These are phyloP conservation scores for Candoia aspera DNA, from an alignment of 2,113 vertebrate genomes.

Conservation along the genomic window DNA sequence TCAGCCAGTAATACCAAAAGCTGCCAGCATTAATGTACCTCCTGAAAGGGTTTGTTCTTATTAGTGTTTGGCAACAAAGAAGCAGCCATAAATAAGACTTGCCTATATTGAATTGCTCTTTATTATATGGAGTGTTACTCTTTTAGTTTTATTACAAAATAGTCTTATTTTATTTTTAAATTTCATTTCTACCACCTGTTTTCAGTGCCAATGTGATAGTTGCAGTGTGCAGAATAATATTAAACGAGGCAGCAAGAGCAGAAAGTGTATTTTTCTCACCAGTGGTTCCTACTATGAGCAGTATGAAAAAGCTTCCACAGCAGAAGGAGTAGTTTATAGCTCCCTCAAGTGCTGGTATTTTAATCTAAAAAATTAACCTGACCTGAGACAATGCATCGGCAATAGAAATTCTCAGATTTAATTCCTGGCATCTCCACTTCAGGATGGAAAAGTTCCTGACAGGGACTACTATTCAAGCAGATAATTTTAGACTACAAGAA, in stretches of 20 bases:
- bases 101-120: neutral
- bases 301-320: neutral
- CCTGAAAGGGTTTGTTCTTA: slow-evolving; percentile 17
- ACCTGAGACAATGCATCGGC: too few relatives aligned
- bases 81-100: slow-evolving; percentile 12
- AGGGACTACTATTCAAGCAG: neutral
- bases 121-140: neutral
- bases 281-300: neutral
- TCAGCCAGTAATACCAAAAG: slow-evolving; percentile 41
- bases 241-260: neutral
- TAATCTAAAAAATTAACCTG: neutral
- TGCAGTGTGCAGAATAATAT: neutral
- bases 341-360: neutral
- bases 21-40: slow-evolving; percentile 36
- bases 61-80: neutral
- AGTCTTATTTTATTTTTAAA: neutral
- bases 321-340: neutral
- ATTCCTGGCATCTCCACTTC: too few relatives aligned
- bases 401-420: too few relatives aligned
- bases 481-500: neutral
- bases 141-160: neutral
- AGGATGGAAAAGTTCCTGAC: neutral
- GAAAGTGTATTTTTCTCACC: neutral
- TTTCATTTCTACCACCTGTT: neutral
- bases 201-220: neutral